Percentiles rank a stretch among this genome's conserved stretches.
Evolutionary conservation across 2,113 vertebrate genomes (phyloP).

Genomic region (Oceanodroma tethys): DNA sequence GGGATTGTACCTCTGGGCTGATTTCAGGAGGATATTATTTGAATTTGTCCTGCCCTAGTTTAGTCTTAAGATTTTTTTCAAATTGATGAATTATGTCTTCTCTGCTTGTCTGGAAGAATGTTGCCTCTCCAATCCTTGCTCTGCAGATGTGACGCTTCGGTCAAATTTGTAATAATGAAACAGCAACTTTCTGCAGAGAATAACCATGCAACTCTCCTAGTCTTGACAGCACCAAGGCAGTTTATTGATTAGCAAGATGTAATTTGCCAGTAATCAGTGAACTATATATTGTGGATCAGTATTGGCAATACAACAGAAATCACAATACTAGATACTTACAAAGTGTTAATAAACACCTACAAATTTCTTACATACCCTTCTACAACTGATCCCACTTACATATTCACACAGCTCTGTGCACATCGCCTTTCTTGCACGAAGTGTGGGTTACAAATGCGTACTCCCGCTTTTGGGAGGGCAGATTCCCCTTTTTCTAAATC

Average conservation of each 20-base stretch:
- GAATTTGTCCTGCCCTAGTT: neutral
- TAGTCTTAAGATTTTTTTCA: neutral
- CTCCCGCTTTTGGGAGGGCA: neutral
- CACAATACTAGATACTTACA: neutral
- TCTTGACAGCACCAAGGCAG: neutral
- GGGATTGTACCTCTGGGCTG: neutral
- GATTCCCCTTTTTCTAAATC: neutral
- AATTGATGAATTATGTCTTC: neutral
- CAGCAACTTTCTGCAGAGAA: neutral
- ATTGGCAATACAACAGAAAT: neutral
- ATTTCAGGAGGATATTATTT: neutral
- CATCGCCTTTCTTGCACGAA: neutral
- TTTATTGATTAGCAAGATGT: neutral
- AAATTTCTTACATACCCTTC: neutral
- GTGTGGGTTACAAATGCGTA: neutral
- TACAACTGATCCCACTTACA: neutral
- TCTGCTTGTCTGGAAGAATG: neutral
- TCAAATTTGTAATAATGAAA: neutral
- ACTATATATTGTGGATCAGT: neutral
- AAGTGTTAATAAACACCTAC: neutral
- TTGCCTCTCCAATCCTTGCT: neutral
- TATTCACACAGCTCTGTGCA: neutral
- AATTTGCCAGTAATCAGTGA: neutral
- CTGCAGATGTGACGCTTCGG: neutral
- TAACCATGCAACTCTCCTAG: neutral